These are phyloP conservation scores for Tauraco erythrolophus DNA, from an alignment of 2,113 vertebrate species.

Conservation along the genomic window DNA sequence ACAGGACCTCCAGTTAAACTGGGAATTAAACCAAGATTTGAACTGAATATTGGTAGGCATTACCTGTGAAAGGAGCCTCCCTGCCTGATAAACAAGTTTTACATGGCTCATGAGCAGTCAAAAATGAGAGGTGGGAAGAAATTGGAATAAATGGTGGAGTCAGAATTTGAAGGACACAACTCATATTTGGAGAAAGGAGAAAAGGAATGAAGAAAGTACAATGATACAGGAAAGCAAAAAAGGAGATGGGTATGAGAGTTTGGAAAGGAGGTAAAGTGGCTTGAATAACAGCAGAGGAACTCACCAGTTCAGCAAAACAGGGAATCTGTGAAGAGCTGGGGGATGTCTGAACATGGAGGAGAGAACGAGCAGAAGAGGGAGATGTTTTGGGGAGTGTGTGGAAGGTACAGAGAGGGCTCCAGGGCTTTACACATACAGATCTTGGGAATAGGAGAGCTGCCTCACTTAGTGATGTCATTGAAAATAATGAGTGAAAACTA, in stretches of 20 bases:
- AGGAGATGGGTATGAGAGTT: neutral
- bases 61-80: neutral
- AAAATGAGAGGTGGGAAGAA: neutral
- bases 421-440: neutral
- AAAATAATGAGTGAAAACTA: neutral
- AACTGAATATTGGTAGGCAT: neutral
- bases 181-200: neutral
- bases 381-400: rapidly evolving
- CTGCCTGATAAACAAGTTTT: neutral
- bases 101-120: neutral
- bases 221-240: neutral
- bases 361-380: neutral
- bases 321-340: neutral
- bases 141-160: neutral
- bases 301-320: neutral
- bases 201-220: neutral
- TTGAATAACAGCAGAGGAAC: neutral
- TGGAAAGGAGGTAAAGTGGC: neutral
- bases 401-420: neutral
- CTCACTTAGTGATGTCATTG: neutral
- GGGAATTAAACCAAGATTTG: neutral
- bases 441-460: neutral
- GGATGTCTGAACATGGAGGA: neutral
- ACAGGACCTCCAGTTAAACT: neutral
- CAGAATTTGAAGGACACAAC: neutral